These are phyloP conservation scores for Myiopsitta monachus DNA, from an alignment of 2,113 vertebrate species.

Conservation along the genomic window DNA sequence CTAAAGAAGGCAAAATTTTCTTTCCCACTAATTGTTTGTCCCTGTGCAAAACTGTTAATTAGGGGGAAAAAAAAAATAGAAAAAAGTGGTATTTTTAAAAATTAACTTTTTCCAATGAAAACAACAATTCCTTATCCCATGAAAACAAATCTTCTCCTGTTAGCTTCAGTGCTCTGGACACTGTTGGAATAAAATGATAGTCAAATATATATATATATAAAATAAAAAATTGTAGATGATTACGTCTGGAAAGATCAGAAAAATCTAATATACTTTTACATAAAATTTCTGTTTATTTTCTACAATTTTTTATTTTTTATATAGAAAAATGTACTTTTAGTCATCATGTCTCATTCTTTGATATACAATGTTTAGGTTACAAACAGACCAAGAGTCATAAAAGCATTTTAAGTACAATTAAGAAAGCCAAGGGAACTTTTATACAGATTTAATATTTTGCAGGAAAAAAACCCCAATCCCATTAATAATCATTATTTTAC, in stretches of 20 bases:
- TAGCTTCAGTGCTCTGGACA: not conserved
- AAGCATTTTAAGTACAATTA: not conserved
- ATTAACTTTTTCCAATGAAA: not conserved
- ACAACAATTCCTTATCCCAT: not conserved
- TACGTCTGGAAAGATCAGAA: not conserved
- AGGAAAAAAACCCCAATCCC: not conserved
- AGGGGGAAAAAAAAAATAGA: not conserved
- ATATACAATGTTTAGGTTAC: not conserved
- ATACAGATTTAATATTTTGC: not conserved
- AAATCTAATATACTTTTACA: not conserved
- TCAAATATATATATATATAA: not conserved
- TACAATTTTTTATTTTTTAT: not conserved
- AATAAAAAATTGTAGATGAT: not conserved
- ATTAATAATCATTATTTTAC: not conserved
- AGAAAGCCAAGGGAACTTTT: not conserved
- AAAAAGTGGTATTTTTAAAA: not conserved
- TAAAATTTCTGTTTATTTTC: not conserved
- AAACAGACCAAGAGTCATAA: not conserved
- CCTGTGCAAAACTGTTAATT: not conserved
- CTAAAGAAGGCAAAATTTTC: not conserved
- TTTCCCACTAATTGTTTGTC: not conserved
- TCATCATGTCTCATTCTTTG: not conserved
- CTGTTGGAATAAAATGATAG: not conserved
- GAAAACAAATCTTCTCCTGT: not conserved
- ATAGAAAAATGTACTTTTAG: too few species aligned